phyloP scores from a whole-genome alignment of 2,113 vertebrate genomes.

The Stegastes partitus region DNA sequence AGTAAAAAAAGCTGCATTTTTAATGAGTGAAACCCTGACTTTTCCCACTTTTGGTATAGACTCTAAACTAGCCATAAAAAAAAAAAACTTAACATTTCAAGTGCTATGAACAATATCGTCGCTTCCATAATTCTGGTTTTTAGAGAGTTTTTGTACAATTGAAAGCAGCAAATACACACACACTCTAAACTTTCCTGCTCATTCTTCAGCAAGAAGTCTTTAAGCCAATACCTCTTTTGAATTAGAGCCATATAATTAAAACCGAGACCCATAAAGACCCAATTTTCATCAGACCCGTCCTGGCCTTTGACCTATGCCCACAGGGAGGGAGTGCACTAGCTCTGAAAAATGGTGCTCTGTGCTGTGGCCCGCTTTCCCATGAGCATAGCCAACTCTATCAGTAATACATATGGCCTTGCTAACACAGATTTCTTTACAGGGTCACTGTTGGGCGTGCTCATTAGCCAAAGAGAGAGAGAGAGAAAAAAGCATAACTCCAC shows the following conservation, averaged over 20 bases:
- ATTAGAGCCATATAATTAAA: constrained; percentile 31
- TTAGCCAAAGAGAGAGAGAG: constrained; percentile 71
- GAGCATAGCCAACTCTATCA: constrained; percentile 49
- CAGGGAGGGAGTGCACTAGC: constrained; percentile 62
- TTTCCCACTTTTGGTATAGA: constrained; percentile 22
- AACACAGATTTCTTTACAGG: constrained; percentile 61
- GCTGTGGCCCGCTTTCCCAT: constrained; percentile 43
- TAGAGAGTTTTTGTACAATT: constrained; percentile 8
- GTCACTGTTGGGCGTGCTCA: constrained; percentile 68
- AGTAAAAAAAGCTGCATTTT: constrained; percentile 56
- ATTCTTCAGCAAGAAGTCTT: not conserved
- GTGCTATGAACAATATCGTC: constrained; percentile 19
- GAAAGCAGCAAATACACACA: constrained; percentile 1
- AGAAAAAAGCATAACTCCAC: constrained; percentile 75
- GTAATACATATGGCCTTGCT: constrained; percentile 54
- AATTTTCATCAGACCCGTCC: constrained; percentile 49
- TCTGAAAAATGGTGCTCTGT: constrained; percentile 68
- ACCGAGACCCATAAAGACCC: constrained; percentile 42
- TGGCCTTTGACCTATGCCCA: constrained; percentile 65
- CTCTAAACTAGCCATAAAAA: constrained; percentile 27
- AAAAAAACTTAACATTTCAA: constrained; percentile 32
- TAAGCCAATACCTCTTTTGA: constrained; percentile 10
- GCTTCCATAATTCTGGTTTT: constrained; percentile 11
- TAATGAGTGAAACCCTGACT: constrained; percentile 50
- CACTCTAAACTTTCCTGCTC: constrained; percentile 7